Evolutionary conservation across 1,140 invertebrate genomes (phyloP), one percentile per base, ranked within the genome.

Genomic region (Cepaea nemoralis): DNA sequence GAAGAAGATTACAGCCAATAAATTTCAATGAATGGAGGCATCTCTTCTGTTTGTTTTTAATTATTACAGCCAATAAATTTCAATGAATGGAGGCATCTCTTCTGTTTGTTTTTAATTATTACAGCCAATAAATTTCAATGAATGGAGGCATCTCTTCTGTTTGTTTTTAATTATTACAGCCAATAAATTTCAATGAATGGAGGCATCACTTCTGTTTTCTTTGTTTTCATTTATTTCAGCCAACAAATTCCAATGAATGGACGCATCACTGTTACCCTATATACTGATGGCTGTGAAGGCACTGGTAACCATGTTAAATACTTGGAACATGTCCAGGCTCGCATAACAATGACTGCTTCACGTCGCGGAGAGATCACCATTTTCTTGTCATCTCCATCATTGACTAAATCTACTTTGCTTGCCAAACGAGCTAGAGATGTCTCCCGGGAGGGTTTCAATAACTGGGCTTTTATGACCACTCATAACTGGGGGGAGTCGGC

Each of bases 401-500:
- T 96, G 70, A 99, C 98, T n/a, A 95, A 78, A 67, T 90, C 89
- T 24, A 90, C 87, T 12, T 81, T 90, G 39, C 82, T 91, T 77
- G 98, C 96, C 87, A 94, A 95, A 87, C 93, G 98, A 82, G 94
- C 95, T 0, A 97, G 99, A 88, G 98, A 99, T 89, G 97, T 98
- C 90, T 94, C 94, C 76, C 94, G 96, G 48, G 98, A 99, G 92
- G 98, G 98, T 19, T 99, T 99, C 91, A 97, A 96, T 66, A 99
- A 99, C 92, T 99, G 98, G 98, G 98, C 98, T 3, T 99, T 99
- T 91, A 99, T 99, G 98, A 99, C 98, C 5, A 99, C 98, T 5
- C 99, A 99, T 88, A 99, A 97, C 12, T 99, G 98, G 98, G 98
- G 97, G 63, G 98, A 99, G 92, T 97, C 98, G 91, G 97, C 98